Percentiles rank a stretch among this genome's conserved stretches.
Evolutionary conservation across 1,140 invertebrate species (phyloP).

Genomic region (Ceratina australensis): DNA sequence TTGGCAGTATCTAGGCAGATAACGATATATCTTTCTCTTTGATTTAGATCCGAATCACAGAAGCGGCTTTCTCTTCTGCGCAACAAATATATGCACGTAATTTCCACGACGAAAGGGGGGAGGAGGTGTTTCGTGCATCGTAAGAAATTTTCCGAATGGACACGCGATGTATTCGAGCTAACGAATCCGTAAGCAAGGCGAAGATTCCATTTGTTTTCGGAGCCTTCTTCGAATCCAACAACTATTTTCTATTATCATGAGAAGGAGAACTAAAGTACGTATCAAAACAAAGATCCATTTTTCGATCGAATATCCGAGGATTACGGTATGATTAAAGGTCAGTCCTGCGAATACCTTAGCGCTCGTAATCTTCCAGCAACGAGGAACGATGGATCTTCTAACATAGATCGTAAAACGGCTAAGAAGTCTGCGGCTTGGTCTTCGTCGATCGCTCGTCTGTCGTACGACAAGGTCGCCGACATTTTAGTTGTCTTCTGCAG

Average conservation of each 20-base stretch:
- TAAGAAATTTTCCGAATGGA: not conserved
- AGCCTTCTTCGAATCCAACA: not conserved
- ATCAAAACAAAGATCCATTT: constrained; percentile 21
- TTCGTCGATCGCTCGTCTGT: constrained; percentile 85
- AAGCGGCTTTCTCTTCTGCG: not conserved
- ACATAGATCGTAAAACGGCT: constrained; percentile 79
- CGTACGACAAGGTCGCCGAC: constrained; percentile 84
- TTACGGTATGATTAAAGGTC: constrained; percentile 29
- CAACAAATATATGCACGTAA: not conserved
- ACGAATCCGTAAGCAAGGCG: not conserved
- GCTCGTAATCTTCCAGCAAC: constrained; percentile 66
- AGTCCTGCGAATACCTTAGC: constrained; percentile 57
- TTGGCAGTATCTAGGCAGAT: constrained; percentile 31
- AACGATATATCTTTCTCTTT: constrained; percentile 11
- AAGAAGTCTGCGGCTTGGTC: constrained; percentile 84
- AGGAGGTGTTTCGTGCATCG: not conserved
- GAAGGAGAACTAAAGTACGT: not conserved
- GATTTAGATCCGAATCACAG: not conserved
- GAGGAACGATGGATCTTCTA: constrained; percentile 81
- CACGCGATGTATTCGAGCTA: not conserved
- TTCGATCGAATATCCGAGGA: constrained; percentile 21
- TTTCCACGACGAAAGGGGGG: not conserved
- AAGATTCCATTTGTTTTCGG: not conserved
- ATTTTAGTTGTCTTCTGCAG: constrained; percentile 74
- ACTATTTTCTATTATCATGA: not conserved